A percentile compares a stretch with the other conserved stretches of the same genome.
phyloP scores from a whole-genome alignment of 2,113 vertebrate genomes.

The Nothobranchius kuhntae region DNA sequence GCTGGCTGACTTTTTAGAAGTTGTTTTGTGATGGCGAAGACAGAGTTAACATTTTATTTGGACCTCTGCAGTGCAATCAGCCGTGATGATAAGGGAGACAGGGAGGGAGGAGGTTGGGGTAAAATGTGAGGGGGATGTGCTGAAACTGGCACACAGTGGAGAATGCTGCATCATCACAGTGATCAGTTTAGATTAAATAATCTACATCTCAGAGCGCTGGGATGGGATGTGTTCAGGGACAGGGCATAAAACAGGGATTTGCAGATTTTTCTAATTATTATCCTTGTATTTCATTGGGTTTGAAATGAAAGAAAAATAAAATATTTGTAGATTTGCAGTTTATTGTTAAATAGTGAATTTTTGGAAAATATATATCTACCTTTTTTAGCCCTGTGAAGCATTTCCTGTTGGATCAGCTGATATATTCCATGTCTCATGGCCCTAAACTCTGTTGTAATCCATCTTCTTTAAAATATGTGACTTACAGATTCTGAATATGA shows the following conservation, averaged over 20 bases:
- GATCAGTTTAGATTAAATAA: constrained; percentile 65
- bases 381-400: too few species aligned
- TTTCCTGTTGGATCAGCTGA: too few species aligned
- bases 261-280: too few species aligned
- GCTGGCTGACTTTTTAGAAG: not conserved
- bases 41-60: constrained; percentile 49
- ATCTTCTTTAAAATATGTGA: too few species aligned
- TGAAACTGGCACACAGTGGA: constrained; percentile 45
- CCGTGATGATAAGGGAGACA: constrained; percentile 52
- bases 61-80: constrained; percentile 64
- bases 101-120: constrained; percentile 27
- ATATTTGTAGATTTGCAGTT: too few species aligned
- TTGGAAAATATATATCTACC: too few species aligned
- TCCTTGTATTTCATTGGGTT: too few species aligned
- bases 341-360: too few species aligned
- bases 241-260: not conserved
- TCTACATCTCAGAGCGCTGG: constrained; percentile 22
- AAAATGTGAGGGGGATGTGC: constrained; percentile 7
- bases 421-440: too few species aligned
- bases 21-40: constrained; percentile 23
- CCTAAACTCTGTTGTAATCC: too few species aligned
- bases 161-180: constrained; percentile 49
- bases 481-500: too few species aligned
- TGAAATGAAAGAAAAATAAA: too few species aligned
- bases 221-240: not conserved